A percentile compares a stretch with the other conserved stretches of the same genome.
These are phyloP conservation scores for Cheilosia grossa DNA, from an alignment of 2,888 invertebrate species.

Conservation along the genomic window DNA sequence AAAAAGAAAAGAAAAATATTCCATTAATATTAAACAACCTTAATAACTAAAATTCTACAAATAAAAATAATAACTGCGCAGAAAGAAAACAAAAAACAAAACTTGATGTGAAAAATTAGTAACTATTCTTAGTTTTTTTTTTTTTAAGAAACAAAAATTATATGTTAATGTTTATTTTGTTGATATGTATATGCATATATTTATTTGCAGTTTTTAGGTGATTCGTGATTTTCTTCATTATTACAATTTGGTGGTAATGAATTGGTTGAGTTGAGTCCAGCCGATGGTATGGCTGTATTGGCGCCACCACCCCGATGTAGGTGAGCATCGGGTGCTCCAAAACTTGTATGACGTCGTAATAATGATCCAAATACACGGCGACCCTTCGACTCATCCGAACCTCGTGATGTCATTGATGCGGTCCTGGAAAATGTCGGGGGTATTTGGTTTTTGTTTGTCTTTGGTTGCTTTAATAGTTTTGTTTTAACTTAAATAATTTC, in stretches of 20 bases:
- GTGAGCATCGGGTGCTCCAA: slow-evolving; percentile 78
- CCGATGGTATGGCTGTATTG: slow-evolving; percentile 62
- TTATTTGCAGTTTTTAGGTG: slow-evolving; percentile 62
- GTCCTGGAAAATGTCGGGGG: slow-evolving; percentile 78
- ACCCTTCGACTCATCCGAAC: slow-evolving; percentile 78
- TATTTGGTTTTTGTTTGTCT: slow-evolving; percentile 64
- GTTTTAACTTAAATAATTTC: slow-evolving; percentile 54
- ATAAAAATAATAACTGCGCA: slow-evolving; percentile 17
- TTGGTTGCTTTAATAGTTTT: slow-evolving; percentile 66
- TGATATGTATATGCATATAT: slow-evolving; percentile 63
- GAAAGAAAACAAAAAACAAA: slow-evolving; percentile 16
- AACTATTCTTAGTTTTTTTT: slow-evolving; percentile 31
- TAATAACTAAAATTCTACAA: slow-evolving; percentile 46
- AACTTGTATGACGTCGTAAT: slow-evolving; percentile 78
- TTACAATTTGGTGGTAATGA: slow-evolving; percentile 75
- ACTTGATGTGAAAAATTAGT: slow-evolving; percentile 33
- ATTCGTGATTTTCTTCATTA: slow-evolving; percentile 76
- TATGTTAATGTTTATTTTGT: slow-evolving; percentile 28
- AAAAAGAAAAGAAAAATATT: slow-evolving; percentile 6
- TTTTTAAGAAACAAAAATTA: slow-evolving; percentile 20
- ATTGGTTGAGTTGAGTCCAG: slow-evolving; percentile 73
- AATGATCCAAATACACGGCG: slow-evolving; percentile 79
- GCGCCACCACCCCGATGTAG: slow-evolving; percentile 70
- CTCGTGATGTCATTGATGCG: slow-evolving; percentile 78
- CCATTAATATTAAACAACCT: slow-evolving; percentile 7